Evolutionary conservation across 2,113 vertebrate species (phyloP), one percentile per base, ranked within the genome.

Genomic region (Eidolon helvum): DNA sequence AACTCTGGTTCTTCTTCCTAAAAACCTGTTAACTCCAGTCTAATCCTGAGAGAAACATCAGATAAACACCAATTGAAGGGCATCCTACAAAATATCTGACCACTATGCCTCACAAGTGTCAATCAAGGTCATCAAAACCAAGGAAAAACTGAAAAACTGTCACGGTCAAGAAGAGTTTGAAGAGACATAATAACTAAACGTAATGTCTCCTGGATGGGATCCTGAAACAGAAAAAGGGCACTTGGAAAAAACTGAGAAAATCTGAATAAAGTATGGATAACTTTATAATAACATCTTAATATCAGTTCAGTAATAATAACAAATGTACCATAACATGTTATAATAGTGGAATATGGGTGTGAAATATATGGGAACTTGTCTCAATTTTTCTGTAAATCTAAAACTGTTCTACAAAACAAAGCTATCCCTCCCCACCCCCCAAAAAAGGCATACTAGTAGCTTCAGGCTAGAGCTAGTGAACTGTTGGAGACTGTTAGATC

Each of bases 311-410:
- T 57, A 65, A 59, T 48, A 83, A 5, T 40, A 45, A 66, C 63
- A 78, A 69, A 90, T 75, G 30, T 59, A 71, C 38, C 35, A 7
- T 50, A 65, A 92, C 9, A 75, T 87, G 28, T 43, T 90, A 53
- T 14, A 69, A 68, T 21, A 66, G 10, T n/a, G 28, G 45, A 65
- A 68, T 61, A 33, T 59, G 24, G 50, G 24, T 38, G 8, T 66
- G 28, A 10, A 50, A n/a, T 40, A 90, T 74, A 72, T 43, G 24
- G 45, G 35, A 84, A 95, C 38, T 11, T 59, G 28, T 69, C 61
- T 84, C 88, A 66, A 69, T 11, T 77, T 94, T 87, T 45, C 55
- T 72, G 55, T 93, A 96, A 97, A 96, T 80, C 43, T 48, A 50
- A 88, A 87, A 50, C 5, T 26, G 6, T 43, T 93, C n/a, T 78